phyloP scores from a whole-genome alignment of 2,888 invertebrate genomes.

The Glyphotaelius pellucidus region DNA sequence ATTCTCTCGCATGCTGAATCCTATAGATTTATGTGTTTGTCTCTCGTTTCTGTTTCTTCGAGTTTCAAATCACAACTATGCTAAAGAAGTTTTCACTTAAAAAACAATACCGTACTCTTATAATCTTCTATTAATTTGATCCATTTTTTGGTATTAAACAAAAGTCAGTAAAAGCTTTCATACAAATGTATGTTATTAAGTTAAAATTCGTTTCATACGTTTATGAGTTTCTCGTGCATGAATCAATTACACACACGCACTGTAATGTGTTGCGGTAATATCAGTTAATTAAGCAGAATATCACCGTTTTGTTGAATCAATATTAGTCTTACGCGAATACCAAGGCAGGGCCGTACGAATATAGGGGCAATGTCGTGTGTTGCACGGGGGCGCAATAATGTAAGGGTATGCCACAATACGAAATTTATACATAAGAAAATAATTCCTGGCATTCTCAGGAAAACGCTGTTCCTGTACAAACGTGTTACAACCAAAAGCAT shows the following conservation, averaged over 20 bases:
- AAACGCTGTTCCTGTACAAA: no score
- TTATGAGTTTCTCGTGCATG: neutral
- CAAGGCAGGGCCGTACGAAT: neutral
- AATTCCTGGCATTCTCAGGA: no score
- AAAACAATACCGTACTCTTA: neutral
- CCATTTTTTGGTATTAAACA: neutral
- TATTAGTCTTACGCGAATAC: slow-evolving; percentile 10
- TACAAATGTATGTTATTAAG: neutral
- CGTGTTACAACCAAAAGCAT: no score
- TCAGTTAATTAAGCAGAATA: slow-evolving; percentile 30
- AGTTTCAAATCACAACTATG: no score
- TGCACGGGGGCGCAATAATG: neutral
- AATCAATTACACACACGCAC: slow-evolving; percentile 8
- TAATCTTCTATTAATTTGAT: neutral
- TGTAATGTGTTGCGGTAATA: slow-evolving; percentile 31
- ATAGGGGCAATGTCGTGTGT: no score
- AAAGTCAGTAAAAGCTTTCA: no score
- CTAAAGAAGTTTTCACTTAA: no score
- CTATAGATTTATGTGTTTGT: no score
- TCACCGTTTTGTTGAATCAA: slow-evolving; percentile 34
- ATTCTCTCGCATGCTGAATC: no score
- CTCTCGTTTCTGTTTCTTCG: no score
- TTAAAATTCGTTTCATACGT: neutral
- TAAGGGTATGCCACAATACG: neutral
- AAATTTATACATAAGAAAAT: no score